Conservation (phyloP, 1,140 invertebrate species). For the Artemia franciscana region DNA sequence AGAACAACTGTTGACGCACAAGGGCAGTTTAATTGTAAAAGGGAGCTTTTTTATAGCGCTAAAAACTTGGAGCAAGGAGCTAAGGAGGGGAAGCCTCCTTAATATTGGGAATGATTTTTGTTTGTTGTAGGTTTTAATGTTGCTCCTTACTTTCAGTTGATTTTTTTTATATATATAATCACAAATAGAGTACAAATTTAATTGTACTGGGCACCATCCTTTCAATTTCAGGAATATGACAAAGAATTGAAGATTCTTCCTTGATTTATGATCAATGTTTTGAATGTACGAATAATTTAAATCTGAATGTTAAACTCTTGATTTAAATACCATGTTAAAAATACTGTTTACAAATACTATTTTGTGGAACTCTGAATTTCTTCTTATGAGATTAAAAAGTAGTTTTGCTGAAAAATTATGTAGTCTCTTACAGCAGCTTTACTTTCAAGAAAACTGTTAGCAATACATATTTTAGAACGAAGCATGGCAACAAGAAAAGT, state of each 20-base stretch:
- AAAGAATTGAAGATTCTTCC: slow-evolving; percentile 1
- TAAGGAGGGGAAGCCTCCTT: no score
- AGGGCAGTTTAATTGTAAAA: no score
- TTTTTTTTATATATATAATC: neutral
- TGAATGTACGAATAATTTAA: slow-evolving; percentile 13
- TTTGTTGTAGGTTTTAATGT: no score
- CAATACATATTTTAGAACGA: slow-evolving; percentile 6
- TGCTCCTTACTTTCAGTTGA: slow-evolving; percentile 5
- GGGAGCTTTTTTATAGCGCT: no score
- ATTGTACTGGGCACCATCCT: no score
- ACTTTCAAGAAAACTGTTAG: slow-evolving; percentile 5
- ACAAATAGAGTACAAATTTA: neutral
- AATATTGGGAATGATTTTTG: no score
- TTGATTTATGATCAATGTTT: neutral
- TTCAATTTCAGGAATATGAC: neutral
- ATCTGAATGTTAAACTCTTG: slow-evolving; percentile 30
- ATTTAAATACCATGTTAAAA: slow-evolving; percentile 61
- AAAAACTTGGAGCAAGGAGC: no score
- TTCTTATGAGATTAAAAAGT: slow-evolving; percentile 64
- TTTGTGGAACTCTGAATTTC: no score
- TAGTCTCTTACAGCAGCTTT: neutral
- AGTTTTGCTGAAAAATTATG: neutral
- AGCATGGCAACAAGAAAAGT: slow-evolving; percentile 3
- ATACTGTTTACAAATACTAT: slow-evolving; percentile 35
- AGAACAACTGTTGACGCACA: no score